A percentile compares a stretch with the other conserved stretches of the same genome.
Conservation (phyloP, 1,140 invertebrate species). For the Varroa destructor region DNA sequence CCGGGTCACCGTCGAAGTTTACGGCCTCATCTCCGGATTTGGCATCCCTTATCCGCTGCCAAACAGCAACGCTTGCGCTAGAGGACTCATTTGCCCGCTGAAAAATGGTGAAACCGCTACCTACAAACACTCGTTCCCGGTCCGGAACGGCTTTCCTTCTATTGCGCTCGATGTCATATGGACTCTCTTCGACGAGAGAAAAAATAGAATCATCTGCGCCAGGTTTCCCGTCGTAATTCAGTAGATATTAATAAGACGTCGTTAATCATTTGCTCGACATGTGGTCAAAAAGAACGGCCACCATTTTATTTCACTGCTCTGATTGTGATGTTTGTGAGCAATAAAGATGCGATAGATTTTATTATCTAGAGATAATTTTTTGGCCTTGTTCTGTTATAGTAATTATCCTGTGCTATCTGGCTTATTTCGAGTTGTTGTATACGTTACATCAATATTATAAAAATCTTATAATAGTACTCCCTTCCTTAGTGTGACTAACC, state of each 20-base stretch:
- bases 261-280: too few relatives aligned
- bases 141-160: conserved; percentile 50
- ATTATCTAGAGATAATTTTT: too few relatives aligned
- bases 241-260: background rate
- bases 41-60: conserved; percentile 55
- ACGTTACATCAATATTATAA: too few relatives aligned
- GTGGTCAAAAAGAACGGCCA: too few relatives aligned
- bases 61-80: conserved; percentile 54
- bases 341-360: too few relatives aligned
- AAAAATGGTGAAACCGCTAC: conserved; percentile 45
- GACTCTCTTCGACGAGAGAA: conserved; percentile 51
- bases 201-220: conserved; percentile 52
- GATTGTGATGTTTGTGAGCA: too few relatives aligned
- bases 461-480: too few relatives aligned
- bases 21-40: conserved; percentile 54
- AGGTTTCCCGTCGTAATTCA: conserved; percentile 44
- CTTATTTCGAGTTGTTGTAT: too few relatives aligned
- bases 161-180: conserved; percentile 54
- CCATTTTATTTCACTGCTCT: too few relatives aligned
- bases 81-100: conserved; percentile 54
- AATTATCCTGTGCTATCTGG: too few relatives aligned
- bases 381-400: too few relatives aligned
- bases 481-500: too few relatives aligned
- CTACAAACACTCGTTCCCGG: conserved; percentile 49
- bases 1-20: background rate